A percentile compares a stretch with the other conserved stretches of the same genome.
phyloP scores from a whole-genome alignment of 2,797 vertebrate species.

The Schizopygopsis malacanthus region DNA sequence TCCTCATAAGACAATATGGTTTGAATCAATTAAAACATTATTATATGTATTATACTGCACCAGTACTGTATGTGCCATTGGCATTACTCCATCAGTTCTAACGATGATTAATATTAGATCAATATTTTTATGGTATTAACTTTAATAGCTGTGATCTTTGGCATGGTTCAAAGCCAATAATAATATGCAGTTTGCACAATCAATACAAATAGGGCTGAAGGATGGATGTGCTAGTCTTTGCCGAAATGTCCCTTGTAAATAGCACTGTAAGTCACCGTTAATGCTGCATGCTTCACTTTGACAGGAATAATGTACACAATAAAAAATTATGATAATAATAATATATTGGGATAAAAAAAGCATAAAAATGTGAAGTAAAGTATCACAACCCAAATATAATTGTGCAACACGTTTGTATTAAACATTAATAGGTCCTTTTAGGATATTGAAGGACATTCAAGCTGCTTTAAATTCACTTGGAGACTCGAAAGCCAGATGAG shows the following conservation, averaged over 20 bases:
- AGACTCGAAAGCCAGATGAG: constrained; percentile 60
- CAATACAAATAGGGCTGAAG: constrained; percentile 60
- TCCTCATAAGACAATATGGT: not conserved
- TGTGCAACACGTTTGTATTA: constrained; percentile 59
- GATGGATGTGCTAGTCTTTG: constrained; percentile 18
- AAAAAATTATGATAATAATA: constrained; percentile 55
- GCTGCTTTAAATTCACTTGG: constrained; percentile 50
- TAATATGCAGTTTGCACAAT: constrained; percentile 68
- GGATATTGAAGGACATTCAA: constrained; percentile 59
- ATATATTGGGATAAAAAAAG: constrained; percentile 68
- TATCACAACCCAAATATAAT: constrained; percentile 63
- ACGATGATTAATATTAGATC: constrained; percentile 8
- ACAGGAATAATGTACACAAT: constrained; percentile 66
- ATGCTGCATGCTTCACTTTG: constrained; percentile 53
- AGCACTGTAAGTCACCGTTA: constrained; percentile 60
- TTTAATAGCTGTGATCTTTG: constrained; percentile 47
- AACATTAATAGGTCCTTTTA: constrained; percentile 56
- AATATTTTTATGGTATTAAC: constrained; percentile 14
- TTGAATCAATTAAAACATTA: constrained; percentile 17
- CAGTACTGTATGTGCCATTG: not conserved
- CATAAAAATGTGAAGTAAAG: constrained; percentile 64
- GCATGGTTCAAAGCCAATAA: constrained; percentile 69
- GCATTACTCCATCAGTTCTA: constrained; percentile 23
- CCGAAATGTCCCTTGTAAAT: constrained; percentile 54
- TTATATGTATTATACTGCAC: constrained; percentile 10